Evolutionary conservation across 2,888 invertebrate genomes (phyloP).

Genomic region (Linnaemya vulpina): DNA sequence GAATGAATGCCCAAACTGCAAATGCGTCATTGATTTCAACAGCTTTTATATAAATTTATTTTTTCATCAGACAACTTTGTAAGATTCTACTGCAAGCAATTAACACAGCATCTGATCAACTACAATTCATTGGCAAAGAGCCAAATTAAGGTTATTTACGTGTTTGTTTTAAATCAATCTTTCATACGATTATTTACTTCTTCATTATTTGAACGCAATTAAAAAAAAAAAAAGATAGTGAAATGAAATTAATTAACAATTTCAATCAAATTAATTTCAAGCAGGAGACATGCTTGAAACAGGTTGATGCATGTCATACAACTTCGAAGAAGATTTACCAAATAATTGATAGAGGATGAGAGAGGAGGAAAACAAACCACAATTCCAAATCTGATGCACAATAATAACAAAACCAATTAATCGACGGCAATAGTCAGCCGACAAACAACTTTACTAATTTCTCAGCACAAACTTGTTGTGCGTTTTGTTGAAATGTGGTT

Average conservation of each 20-base stretch:
- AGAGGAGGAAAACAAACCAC: conserved; percentile 18
- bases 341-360: background rate
- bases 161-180: conserved; percentile 16
- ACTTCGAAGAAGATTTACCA: conserved; percentile 6
- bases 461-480: conserved; percentile 14
- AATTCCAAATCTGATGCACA: conserved; percentile 1
- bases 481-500: conserved; percentile 59
- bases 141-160: conserved; percentile 33
- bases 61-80: too few relatives aligned
- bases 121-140: conserved; percentile 12
- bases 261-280: conserved; percentile 25
- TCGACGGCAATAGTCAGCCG: background rate
- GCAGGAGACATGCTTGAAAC: conserved; percentile 1
- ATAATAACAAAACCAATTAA: conserved; percentile 27
- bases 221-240: background rate
- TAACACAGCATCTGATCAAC: conserved; percentile 8
- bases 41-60: too few relatives aligned
- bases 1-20: too few relatives aligned
- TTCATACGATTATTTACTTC: background rate
- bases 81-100: background rate
- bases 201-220: conserved; percentile 26
- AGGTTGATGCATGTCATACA: conserved; percentile 20
- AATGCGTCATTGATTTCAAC: too few relatives aligned
- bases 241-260: conserved; percentile 1
- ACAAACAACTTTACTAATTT: background rate